Conservation (phyloP, 2,888 invertebrate species). For the Drosophila kambysellisi region DNA sequence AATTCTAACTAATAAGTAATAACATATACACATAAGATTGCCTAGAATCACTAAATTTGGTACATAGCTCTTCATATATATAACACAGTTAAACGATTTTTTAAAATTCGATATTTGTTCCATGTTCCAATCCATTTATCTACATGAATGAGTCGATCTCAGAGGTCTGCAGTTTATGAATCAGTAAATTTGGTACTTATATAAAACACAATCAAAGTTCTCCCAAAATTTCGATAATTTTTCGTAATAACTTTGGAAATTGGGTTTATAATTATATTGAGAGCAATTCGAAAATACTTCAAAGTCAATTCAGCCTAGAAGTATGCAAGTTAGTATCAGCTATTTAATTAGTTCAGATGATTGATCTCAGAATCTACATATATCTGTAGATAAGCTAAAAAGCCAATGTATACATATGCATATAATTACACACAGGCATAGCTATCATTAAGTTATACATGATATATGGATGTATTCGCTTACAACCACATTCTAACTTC, state of each 20-base stretch:
- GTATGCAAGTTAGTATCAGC: constrained; percentile 41
- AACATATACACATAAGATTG: not conserved
- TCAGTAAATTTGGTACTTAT: not conserved
- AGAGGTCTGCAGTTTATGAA: not conserved
- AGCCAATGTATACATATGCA: not conserved
- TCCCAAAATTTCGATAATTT: not conserved
- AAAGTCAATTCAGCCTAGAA: constrained; percentile 27
- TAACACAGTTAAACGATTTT: not conserved
- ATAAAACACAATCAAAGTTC: not conserved
- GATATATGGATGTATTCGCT: not conserved
- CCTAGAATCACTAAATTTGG: not conserved
- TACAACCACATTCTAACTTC: not conserved
- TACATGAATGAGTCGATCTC: not conserved
- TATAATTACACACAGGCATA: not conserved
- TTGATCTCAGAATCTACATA: constrained; percentile 12
- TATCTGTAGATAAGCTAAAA: not conserved
- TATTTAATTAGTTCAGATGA: constrained; percentile 19
- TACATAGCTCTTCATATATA: not conserved
- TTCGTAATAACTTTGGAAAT: not conserved
- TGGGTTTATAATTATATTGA: not conserved
- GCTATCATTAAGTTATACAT: not conserved
- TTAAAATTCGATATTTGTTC: not conserved
- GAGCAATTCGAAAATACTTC: not conserved
- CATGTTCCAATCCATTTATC: not conserved
- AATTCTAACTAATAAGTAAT: not conserved